A percentile compares a stretch with the other conserved stretches of the same genome.
Evolutionary conservation across 1,140 invertebrate species (phyloP).

Genomic region (Psilanteris sp.): DNA sequence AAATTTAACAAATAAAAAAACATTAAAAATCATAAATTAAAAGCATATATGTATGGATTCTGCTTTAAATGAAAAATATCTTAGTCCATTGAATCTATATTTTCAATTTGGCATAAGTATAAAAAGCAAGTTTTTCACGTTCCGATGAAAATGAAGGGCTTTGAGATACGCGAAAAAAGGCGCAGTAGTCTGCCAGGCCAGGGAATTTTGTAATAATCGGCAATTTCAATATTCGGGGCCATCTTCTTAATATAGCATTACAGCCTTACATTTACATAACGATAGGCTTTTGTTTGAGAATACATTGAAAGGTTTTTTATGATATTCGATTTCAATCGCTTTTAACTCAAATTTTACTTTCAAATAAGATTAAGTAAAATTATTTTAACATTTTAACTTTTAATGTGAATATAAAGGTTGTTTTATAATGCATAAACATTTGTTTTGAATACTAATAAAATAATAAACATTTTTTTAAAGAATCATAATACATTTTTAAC

Average conservation of each 20-base stretch:
- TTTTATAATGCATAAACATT: no score
- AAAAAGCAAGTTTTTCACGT: constrained; percentile 25
- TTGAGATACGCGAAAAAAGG: constrained; percentile 32
- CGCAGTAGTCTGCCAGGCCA: constrained; percentile 4
- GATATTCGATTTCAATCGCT: constrained; percentile 14
- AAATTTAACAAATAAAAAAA: constrained; percentile 1
- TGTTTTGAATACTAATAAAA: no score
- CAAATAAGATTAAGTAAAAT: no score
- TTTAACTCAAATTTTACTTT: no score
- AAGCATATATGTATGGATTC: no score
- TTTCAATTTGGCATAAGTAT: constrained; percentile 34
- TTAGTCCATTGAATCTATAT: constrained; percentile 8
- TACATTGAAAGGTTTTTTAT: constrained; percentile 16
- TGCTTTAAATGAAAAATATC: constrained; percentile 20
- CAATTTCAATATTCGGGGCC: constrained; percentile 41
- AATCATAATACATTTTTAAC: no score
- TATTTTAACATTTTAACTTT: no score
- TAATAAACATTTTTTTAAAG: no score
- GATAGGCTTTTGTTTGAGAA: constrained; percentile 32
- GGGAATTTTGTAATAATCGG: constrained; percentile 31
- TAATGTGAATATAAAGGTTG: no score
- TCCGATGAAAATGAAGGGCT: constrained; percentile 27
- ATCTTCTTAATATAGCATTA: constrained; percentile 34
- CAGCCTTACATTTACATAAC: constrained; percentile 37
- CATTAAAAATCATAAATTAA: no score